Base-by-base conservation (phyloP, 2,797 vertebrate genomes). In the Molossus alvarezi region DNA sequence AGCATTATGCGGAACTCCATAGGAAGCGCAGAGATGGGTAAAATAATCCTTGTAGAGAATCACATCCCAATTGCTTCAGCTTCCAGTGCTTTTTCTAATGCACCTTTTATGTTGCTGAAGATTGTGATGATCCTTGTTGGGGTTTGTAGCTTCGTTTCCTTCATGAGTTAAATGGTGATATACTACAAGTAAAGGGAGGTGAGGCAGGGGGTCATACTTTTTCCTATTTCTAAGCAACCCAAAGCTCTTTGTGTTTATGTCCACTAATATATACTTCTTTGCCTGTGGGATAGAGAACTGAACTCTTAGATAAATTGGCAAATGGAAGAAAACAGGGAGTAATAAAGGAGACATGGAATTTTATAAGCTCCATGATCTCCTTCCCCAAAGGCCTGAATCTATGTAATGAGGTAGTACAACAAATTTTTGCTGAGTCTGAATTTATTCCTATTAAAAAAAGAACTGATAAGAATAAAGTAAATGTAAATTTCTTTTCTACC, bases 271-370 rank as follows among this genome's bases (percentile, higher is more conserved):
- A 25, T 80, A 57, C 65, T 94, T 85, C 81, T 87, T 89, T 91
- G 89, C 67, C 69, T 95, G 62, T 91, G 71, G 80, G 72, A 81
- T 45, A 88, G 76, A 95, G 82, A 94, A 51, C 76, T 82, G 89
- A 95, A 96, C 48, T 95, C 80, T 95, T 79, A 91, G 72, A 89
- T 97, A 96, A 95, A 97, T 85, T 96, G 94, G 72, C 87, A 96
- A 95, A 93, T 96, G 84, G 84, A 91, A 96, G 91, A 95, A 96
- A 96, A 95, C 89, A 95, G 82, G 85, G 73, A 96, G 71, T 93
- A 88, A 96, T 96, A 91, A 97, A 94, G 55, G 73, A 90, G 48
- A 72, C 64, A 57, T 93, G 69, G 88, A 88, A 88, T 95, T 97
- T 97, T 84, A 87, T 95, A 92, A 91, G 82, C 80, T 91, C 95